Percentiles rank a stretch among this genome's conserved stretches.
These are phyloP conservation scores for Balanococcus diminutus DNA, from an alignment of 2,888 invertebrate species.

Conservation along the genomic window DNA sequence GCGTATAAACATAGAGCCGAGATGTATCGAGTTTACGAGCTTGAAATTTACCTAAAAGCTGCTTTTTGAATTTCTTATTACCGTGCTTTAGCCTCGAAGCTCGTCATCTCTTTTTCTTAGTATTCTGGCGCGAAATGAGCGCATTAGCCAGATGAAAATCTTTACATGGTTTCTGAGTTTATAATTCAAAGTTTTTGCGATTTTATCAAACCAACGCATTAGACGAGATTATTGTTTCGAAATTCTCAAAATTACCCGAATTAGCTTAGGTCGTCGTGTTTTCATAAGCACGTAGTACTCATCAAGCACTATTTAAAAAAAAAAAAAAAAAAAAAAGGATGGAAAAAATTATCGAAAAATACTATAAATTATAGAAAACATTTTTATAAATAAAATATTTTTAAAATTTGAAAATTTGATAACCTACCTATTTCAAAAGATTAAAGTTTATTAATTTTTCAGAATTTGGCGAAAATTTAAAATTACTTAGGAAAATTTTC, in stretches of 20 bases:
- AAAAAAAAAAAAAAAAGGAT: too few relatives aligned
- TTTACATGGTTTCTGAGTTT: constrained; percentile 43
- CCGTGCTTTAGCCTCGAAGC: neutral
- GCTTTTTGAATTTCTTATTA: constrained; percentile 30
- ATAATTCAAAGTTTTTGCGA: constrained; percentile 34
- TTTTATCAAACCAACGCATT: constrained; percentile 15
- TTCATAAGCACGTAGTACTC: neutral
- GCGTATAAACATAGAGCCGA: neutral
- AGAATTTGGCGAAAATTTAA: too few relatives aligned
- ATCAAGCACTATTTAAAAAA: too few relatives aligned
- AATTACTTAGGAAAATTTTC: too few relatives aligned
- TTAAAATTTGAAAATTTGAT: too few relatives aligned
- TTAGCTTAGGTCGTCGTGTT: neutral
- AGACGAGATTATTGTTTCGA: neutral
- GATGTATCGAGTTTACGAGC: constrained; percentile 37
- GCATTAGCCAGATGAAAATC: constrained; percentile 20
- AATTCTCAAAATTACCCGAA: constrained; percentile 7
- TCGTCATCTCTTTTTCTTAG: neutral
- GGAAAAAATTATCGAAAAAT: too few relatives aligned
- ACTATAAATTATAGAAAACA: too few relatives aligned
- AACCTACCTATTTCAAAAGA: too few relatives aligned
- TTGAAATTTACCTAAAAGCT: constrained; percentile 43
- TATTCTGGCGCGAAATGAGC: neutral
- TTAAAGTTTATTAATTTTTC: too few relatives aligned
- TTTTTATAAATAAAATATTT: too few relatives aligned